Conservation (phyloP, 2,888 invertebrate genomes). For the Diadegma fenestrale region DNA sequence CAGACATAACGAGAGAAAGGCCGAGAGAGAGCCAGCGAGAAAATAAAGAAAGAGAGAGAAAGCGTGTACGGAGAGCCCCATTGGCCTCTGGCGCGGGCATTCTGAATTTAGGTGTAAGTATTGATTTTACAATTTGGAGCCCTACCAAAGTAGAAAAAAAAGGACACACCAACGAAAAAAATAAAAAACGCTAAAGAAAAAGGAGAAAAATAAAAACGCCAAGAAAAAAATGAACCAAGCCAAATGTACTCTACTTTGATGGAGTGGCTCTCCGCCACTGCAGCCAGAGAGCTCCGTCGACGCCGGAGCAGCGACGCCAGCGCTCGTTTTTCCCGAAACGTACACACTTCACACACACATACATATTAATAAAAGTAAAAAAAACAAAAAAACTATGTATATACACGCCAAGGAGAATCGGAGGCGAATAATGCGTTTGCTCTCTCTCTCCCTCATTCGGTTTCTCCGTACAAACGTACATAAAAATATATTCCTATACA, state of each 20-base stretch:
- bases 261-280: constrained; percentile 80
- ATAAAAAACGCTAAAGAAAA: constrained; percentile 17
- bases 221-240: constrained; percentile 76
- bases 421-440: constrained; percentile 41
- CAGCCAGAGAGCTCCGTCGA: constrained; percentile 55
- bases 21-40: constrained; percentile 52
- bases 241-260: constrained; percentile 84
- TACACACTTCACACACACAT: constrained; percentile 18
- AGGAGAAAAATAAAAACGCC: background rate
- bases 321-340: constrained; percentile 43
- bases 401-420: background rate
- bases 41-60: constrained; percentile 35
- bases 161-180: constrained; percentile 75
- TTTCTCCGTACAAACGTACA: constrained; percentile 5
- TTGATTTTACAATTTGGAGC: constrained; percentile 85
- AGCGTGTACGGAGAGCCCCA: constrained; percentile 43
- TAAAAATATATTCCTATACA: background rate
- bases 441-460: background rate
- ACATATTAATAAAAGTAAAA: background rate
- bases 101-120: constrained; percentile 84
- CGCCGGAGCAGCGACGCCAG: constrained; percentile 60
- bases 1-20: constrained; percentile 51
- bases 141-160: constrained; percentile 84
- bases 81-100: constrained; percentile 76
- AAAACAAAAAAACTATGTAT: background rate